phyloP scores from a whole-genome alignment of 2,113 vertebrate species.

The Pedetes capensis region DNA sequence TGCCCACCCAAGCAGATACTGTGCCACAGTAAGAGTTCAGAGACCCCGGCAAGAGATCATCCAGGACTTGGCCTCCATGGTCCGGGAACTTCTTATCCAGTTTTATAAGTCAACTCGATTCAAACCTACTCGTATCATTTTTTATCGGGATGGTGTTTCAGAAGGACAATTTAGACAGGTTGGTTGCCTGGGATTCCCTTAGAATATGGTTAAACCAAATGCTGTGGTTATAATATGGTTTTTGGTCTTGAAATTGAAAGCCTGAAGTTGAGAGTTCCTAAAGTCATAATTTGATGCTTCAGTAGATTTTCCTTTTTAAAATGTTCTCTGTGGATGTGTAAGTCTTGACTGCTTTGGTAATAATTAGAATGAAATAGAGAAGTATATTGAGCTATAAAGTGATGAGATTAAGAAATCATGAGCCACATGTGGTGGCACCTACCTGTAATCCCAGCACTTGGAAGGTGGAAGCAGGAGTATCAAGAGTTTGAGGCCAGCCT shows the following conservation, averaged over 20 bases:
- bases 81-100: constrained; percentile 98
- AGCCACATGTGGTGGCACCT: too few relatives aligned
- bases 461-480: too few relatives aligned
- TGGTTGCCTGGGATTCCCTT: background rate
- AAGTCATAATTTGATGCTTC: background rate
- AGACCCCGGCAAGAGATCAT: constrained; percentile 98
- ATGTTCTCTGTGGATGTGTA: background rate
- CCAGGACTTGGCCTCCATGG: constrained; percentile 98
- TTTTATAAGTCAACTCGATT: constrained; percentile 99
- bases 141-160: constrained; percentile 94
- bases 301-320: constrained; percentile 33
- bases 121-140: constrained; percentile 99
- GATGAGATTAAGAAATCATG: constrained; percentile 11
- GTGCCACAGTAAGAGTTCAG: constrained; percentile 98
- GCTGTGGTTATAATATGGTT: background rate
- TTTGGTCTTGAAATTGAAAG: constrained; percentile 39
- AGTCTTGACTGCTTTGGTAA: background rate
- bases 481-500: too few relatives aligned
- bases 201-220: background rate
- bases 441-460: too few relatives aligned
- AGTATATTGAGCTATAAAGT: background rate
- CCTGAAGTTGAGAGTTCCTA: background rate
- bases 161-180: constrained; percentile 99
- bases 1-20: constrained; percentile 98
- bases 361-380: constrained; percentile 25